phyloP scores from a whole-genome alignment of 2,888 invertebrate genomes.

The Andrena bicolor region DNA sequence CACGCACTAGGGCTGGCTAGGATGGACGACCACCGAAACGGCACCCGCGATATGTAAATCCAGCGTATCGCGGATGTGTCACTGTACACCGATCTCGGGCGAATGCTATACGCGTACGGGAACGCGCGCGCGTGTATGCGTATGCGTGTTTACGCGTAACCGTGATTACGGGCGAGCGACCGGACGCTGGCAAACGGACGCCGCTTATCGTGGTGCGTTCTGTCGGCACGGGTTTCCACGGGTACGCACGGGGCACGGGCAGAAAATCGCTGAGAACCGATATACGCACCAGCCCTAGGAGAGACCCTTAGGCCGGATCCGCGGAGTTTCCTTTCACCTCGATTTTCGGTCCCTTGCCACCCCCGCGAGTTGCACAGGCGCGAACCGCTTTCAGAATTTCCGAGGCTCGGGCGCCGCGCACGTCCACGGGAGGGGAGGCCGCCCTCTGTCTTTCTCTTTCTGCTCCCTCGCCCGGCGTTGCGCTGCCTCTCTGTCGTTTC shows the following conservation, averaged over 20 bases:
- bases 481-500: background rate
- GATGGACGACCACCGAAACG: background rate
- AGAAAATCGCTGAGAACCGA: slow-evolving; percentile 60
- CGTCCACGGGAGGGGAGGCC: slow-evolving; percentile 56
- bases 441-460: slow-evolving; percentile 19
- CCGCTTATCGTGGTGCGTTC: background rate
- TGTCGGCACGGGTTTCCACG: slow-evolving; percentile 14
- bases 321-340: slow-evolving; percentile 80
- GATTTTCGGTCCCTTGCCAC: slow-evolving; percentile 76
- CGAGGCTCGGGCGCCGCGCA: slow-evolving; percentile 75
- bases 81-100: slow-evolving; percentile 10
- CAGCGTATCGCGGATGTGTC: slow-evolving; percentile 25
- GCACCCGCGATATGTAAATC: slow-evolving; percentile 23
- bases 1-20: too few species aligned
- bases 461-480: background rate
- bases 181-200: background rate
- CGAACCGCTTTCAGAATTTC: slow-evolving; percentile 76
- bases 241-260: slow-evolving; percentile 34
- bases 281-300: slow-evolving; percentile 77
- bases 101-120: slow-evolving; percentile 2
- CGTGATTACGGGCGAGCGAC: slow-evolving; percentile 13
- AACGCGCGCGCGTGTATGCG: slow-evolving; percentile 31
- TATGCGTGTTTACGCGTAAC: slow-evolving; percentile 27
- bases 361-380: slow-evolving; percentile 80
- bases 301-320: slow-evolving; percentile 76